Evolutionary conservation across 2,797 vertebrate genomes (phyloP).

Genomic region (Adrianichthys oophorus): DNA sequence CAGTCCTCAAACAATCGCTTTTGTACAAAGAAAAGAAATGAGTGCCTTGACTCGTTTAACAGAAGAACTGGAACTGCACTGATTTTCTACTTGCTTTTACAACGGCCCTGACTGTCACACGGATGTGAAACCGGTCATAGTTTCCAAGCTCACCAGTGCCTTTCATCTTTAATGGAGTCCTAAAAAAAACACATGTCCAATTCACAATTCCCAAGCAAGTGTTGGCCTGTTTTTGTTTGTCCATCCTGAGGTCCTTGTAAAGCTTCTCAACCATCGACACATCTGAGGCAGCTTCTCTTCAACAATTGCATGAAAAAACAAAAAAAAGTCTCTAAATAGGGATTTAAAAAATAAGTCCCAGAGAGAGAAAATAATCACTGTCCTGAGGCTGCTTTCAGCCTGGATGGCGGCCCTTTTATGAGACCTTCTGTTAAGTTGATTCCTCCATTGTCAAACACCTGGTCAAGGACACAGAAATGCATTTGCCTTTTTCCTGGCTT

Average conservation of each 20-base stretch:
- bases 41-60: no score
- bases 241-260: constrained; percentile 59
- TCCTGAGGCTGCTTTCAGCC: constrained; percentile 1
- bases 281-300: constrained; percentile 22
- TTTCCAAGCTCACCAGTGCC: constrained; percentile 38
- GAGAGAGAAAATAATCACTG: constrained; percentile 11
- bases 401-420: neutral
- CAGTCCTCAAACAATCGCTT: no score
- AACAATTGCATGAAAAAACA: neutral
- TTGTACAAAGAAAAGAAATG: no score
- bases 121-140: constrained; percentile 62
- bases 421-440: constrained; percentile 7
- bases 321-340: constrained; percentile 1
- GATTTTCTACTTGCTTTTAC: constrained; percentile 18
- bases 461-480: constrained; percentile 36
- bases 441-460: constrained; percentile 25
- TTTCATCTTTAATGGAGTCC: constrained; percentile 78
- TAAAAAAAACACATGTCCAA: constrained; percentile 70
- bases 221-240: constrained; percentile 66
- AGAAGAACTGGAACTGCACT: constrained; percentile 3
- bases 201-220: constrained; percentile 72
- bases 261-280: constrained; percentile 45
- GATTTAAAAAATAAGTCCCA: constrained; percentile 1
- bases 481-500: neutral
- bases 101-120: constrained; percentile 39